Conservation (phyloP, 2,888 invertebrate genomes). For the Alloscopus bannaensis region DNA sequence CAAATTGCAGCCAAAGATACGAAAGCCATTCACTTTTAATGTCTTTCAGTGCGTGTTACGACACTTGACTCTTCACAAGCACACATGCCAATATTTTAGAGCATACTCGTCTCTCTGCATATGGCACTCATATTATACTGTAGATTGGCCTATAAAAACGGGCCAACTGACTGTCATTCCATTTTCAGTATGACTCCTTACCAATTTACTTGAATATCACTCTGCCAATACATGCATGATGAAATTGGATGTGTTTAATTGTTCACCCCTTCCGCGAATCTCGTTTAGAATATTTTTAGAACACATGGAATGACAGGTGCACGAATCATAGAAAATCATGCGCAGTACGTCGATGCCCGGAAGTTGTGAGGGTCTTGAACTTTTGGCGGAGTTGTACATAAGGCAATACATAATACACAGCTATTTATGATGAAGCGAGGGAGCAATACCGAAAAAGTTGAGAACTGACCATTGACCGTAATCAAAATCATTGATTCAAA, state of each 20-base stretch:
- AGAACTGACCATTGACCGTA: no score
- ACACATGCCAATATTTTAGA: background rate
- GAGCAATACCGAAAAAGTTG: no score
- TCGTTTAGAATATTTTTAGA: conserved; percentile 52
- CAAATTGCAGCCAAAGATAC: background rate
- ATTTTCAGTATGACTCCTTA: no score
- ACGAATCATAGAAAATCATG: no score
- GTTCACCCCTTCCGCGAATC: conserved; percentile 52
- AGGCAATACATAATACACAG: no score
- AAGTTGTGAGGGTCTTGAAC: no score
- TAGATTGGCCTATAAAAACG: conserved; percentile 2
- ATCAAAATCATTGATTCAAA: background rate
- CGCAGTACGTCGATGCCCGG: background rate
- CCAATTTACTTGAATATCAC: background rate
- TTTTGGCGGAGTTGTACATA: no score
- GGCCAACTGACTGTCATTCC: conserved; percentile 34
- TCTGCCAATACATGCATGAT: conserved; percentile 14
- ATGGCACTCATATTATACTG: background rate
- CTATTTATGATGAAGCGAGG: no score
- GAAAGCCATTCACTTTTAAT: conserved; percentile 2
- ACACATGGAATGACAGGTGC: conserved; percentile 51
- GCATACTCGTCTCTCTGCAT: background rate
- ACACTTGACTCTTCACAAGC: background rate
- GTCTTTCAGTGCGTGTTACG: background rate
- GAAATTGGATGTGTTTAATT: conserved; percentile 40